These are phyloP conservation scores for Cettia cetti DNA, from an alignment of 2,113 vertebrate species.

Conservation along the genomic window DNA sequence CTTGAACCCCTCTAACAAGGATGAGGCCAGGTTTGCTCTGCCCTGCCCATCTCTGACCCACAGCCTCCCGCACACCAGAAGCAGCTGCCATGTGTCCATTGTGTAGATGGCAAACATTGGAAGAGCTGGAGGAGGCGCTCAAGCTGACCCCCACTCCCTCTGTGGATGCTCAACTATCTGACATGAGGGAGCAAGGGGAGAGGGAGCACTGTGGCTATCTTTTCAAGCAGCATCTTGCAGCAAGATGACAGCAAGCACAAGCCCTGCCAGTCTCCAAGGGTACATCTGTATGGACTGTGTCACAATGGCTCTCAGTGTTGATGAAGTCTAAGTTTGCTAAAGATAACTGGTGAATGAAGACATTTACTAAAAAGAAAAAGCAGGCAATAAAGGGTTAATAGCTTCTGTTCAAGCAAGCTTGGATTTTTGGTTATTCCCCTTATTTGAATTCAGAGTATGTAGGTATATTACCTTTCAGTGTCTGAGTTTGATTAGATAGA, in stretches of 20 bases:
- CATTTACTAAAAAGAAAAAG: not conserved
- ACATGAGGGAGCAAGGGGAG: not conserved
- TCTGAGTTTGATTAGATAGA: not conserved
- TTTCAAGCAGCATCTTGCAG: not conserved
- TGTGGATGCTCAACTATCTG: not conserved
- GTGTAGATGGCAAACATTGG: rapidly evolving
- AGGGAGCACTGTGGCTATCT: not conserved
- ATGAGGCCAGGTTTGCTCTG: not conserved
- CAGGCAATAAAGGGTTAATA: not conserved
- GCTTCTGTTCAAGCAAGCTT: not conserved
- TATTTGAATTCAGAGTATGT: not conserved
- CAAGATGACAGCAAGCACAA: not conserved
- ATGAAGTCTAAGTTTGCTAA: not conserved
- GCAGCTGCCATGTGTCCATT: rapidly evolving
- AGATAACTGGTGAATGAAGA: not conserved
- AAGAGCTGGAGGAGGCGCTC: not conserved
- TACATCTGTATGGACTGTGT: rapidly evolving
- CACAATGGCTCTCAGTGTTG: not conserved
- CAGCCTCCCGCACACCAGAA: rapidly evolving
- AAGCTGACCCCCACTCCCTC: not conserved
- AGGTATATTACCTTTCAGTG: not conserved
- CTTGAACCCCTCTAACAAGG: not conserved
- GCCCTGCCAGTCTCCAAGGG: not conserved
- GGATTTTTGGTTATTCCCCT: not conserved
- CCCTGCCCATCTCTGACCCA: not conserved